Percentiles rank a stretch among this genome's conserved stretches.
Conservation (phyloP, 2,113 vertebrate species). For the Sitta europaea region DNA sequence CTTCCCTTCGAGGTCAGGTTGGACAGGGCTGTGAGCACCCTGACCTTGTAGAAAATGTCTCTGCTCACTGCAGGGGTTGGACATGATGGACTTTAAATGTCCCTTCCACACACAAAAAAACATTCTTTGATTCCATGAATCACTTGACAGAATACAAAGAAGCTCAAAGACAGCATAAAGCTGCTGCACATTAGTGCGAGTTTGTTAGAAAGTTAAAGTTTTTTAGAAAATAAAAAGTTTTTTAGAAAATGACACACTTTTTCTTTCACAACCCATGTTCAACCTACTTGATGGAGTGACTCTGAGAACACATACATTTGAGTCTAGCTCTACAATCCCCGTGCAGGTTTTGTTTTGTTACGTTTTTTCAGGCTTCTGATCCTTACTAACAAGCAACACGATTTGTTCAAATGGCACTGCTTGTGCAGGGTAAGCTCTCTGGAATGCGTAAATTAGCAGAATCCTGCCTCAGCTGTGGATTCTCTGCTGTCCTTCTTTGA, state of each 20-base stretch:
- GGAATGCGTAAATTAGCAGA: not conserved
- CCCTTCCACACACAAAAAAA: not conserved
- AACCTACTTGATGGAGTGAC: not conserved
- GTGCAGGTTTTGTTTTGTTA: not conserved
- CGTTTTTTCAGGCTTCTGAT: not conserved
- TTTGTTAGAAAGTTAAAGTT: not conserved
- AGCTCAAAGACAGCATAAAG: not conserved
- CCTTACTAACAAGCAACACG: not conserved
- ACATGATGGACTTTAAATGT: fast-evolving
- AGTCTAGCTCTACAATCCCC: not conserved
- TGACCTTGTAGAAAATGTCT: not conserved
- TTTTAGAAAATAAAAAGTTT: not conserved
- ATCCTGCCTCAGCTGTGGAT: not conserved
- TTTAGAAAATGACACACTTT: not conserved
- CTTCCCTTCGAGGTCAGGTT: not conserved
- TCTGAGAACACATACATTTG: not conserved
- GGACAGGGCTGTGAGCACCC: fast-evolving
- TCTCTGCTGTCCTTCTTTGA: not conserved
- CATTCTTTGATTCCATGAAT: fast-evolving
- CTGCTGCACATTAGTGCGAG: fast-evolving
- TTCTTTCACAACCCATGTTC: not conserved
- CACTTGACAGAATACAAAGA: not conserved
- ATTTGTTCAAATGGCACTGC: not conserved
- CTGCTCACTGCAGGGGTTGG: fast-evolving
- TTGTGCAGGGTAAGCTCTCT: not conserved